phyloP scores from a whole-genome alignment of 2,888 invertebrate species.

The Augiades crinisus region DNA sequence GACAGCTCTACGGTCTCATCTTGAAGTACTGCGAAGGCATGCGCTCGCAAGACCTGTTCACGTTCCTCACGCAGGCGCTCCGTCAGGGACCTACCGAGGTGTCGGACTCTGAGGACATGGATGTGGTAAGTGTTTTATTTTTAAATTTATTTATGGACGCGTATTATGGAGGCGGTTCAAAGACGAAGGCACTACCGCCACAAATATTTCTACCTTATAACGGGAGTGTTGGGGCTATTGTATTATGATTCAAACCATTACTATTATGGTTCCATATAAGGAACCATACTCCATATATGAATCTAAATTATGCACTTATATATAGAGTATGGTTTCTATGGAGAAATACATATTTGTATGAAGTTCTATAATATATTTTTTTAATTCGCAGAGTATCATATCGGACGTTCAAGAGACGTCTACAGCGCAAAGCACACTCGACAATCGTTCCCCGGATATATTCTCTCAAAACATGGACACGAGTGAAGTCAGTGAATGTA shows the following conservation, averaged over 20 bases:
- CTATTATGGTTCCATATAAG: too few species aligned
- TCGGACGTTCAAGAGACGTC: constrained; percentile 27
- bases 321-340: too few species aligned
- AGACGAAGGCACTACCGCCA: too few species aligned
- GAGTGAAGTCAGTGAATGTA: constrained; percentile 31
- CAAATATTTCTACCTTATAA: too few species aligned
- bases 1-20: constrained; percentile 81
- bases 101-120: constrained; percentile 37
- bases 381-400: constrained; percentile 45
- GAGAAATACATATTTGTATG: too few species aligned
- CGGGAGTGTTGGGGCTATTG: too few species aligned
- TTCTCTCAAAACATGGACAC: constrained; percentile 46
- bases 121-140: constrained; percentile 43
- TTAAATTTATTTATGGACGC: not conserved
- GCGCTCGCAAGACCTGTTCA: constrained; percentile 59
- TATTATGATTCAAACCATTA: too few species aligned
- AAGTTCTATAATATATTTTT: constrained; percentile 30
- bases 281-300: too few species aligned
- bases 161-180: too few species aligned
- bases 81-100: not conserved
- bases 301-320: too few species aligned
- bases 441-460: constrained; percentile 51
- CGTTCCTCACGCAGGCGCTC: constrained; percentile 68
- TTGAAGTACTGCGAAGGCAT: constrained; percentile 64
- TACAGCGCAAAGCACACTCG: constrained; percentile 26